phyloP scores from a whole-genome alignment of 2,888 invertebrate genomes.

The Dione vanillae region DNA sequence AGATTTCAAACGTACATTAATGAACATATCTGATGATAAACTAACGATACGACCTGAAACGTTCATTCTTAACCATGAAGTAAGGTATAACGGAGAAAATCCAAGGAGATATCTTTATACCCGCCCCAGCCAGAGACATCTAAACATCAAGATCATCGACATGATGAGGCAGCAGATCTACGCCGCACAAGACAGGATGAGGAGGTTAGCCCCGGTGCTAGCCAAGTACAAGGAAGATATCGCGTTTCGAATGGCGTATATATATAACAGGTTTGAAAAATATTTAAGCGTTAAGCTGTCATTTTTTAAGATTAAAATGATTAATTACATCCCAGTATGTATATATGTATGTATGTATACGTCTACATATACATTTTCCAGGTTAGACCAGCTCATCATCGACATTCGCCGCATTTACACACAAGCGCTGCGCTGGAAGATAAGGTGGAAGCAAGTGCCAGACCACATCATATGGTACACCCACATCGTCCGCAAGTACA shows the following conservation, averaged over 20 bases:
- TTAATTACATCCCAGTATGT: too few species aligned
- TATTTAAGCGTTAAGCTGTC: too few species aligned
- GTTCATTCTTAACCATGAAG: slow-evolving; percentile 43
- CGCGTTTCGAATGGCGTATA: slow-evolving; percentile 50
- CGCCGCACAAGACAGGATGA: slow-evolving; percentile 51
- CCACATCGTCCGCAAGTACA: slow-evolving; percentile 49
- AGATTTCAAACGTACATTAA: background rate
- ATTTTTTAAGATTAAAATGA: too few species aligned
- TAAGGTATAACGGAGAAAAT: background rate
- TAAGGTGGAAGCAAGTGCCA: slow-evolving; percentile 4
- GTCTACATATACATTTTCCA: slow-evolving; percentile 27
- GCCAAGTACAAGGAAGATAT: slow-evolving; percentile 41
- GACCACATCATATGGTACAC: slow-evolving; percentile 51
- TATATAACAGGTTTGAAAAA: slow-evolving; percentile 41
- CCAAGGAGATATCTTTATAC: slow-evolving; percentile 18
- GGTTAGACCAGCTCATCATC: slow-evolving; percentile 51
- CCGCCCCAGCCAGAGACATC: slow-evolving; percentile 2
- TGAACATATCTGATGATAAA: slow-evolving; percentile 41
- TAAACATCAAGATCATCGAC: slow-evolving; percentile 45
- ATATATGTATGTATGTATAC: background rate
- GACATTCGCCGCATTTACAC: slow-evolving; percentile 49
- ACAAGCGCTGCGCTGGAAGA: slow-evolving; percentile 17
- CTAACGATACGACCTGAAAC: slow-evolving; percentile 27
- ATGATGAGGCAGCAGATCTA: slow-evolving; percentile 57
- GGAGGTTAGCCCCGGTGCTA: slow-evolving; percentile 44